Conservation (phyloP, 2,888 invertebrate genomes). For the Campopleginae sp. region DNA sequence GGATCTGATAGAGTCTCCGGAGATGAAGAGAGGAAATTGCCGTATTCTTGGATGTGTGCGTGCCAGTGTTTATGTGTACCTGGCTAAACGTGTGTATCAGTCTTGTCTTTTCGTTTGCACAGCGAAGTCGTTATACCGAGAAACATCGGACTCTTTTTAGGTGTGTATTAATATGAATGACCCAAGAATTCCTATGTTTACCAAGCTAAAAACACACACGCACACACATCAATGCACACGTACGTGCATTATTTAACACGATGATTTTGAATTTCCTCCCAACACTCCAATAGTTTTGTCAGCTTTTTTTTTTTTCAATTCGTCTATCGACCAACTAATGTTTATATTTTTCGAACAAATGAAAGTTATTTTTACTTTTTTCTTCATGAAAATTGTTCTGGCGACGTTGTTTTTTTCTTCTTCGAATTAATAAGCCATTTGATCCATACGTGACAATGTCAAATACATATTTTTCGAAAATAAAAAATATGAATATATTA, state of each 20-base stretch:
- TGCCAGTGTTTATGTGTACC: background rate
- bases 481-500: too few relatives aligned
- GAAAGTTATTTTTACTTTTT: background rate
- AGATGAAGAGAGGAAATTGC: conserved; percentile 66
- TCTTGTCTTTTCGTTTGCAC: conserved; percentile 45
- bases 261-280: conserved; percentile 5
- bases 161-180: conserved; percentile 81
- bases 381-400: background rate
- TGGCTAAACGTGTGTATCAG: conserved; percentile 7
- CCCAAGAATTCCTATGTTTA: conserved; percentile 69
- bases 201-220: conserved; percentile 37
- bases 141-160: conserved; percentile 73
- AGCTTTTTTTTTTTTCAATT: background rate
- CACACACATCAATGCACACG: background rate
- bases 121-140: conserved; percentile 72
- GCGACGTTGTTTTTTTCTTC: background rate
- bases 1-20: conserved; percentile 53
- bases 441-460: background rate
- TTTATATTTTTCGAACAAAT: conserved; percentile 4
- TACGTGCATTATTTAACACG: background rate
- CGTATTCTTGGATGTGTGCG: conserved; percentile 34
- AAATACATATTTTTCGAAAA: too few relatives aligned
- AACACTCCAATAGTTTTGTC: background rate
- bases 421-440: background rate
- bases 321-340: background rate